phyloP scores from a whole-genome alignment of 2,888 invertebrate species.

The Cerceris rybyensis region DNA sequence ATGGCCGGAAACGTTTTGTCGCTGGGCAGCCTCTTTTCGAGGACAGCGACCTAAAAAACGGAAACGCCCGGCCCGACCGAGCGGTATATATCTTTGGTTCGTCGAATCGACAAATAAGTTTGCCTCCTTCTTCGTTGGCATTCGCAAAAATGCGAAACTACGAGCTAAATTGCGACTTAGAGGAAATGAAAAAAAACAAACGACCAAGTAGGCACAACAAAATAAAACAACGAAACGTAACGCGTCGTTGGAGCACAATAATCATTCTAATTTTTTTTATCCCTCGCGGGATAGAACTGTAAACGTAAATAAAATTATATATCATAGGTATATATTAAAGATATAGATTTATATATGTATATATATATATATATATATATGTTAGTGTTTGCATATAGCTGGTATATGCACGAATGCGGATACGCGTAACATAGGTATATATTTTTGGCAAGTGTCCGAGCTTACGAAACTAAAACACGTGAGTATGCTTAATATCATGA shows the following conservation, averaged over 20 bases:
- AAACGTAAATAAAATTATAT: constrained; percentile 46
- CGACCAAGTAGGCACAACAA: constrained; percentile 60
- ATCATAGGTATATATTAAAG: constrained; percentile 11
- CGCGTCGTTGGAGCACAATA: constrained; percentile 2
- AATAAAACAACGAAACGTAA: constrained; percentile 53
- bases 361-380: constrained; percentile 23
- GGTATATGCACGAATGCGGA: not conserved
- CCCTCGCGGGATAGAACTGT: constrained; percentile 23
- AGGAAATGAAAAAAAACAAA: constrained; percentile 32
- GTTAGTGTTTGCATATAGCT: not conserved
- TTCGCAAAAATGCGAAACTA: not conserved
- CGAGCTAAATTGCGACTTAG: constrained; percentile 23
- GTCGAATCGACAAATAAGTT: not conserved
- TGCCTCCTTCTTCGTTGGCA: not conserved
- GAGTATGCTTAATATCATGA: constrained; percentile 71
- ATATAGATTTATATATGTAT: too few relatives aligned
- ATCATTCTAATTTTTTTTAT: constrained; percentile 39
- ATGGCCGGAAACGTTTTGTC: constrained; percentile 1
- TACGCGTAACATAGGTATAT: constrained; percentile 26
- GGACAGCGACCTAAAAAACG: not conserved
- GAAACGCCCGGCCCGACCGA: not conserved
- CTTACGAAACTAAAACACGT: constrained; percentile 61
- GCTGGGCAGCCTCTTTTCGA: not conserved
- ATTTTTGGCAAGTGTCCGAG: constrained; percentile 66
- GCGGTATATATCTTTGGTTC: constrained; percentile 11